A percentile compares a stretch with the other conserved stretches of the same genome.
These are phyloP conservation scores for Cricetomys ansorgei DNA, from an alignment of 2,113 vertebrate species.

Conservation along the genomic window DNA sequence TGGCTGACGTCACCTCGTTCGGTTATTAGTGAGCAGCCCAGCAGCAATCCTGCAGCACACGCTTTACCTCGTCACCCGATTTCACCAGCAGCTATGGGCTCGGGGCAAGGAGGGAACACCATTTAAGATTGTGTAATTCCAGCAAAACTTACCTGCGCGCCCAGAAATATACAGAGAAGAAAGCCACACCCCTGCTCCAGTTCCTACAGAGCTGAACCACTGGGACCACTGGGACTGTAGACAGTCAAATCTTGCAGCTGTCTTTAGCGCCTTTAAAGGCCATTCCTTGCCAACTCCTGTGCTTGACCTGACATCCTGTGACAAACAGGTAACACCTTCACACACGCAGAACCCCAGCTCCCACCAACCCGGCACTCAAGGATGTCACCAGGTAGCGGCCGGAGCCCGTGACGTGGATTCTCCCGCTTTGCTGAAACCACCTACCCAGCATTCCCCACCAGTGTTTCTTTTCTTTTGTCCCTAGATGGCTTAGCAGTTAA, in stretches of 20 bases:
- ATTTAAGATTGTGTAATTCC: background rate
- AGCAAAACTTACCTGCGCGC: background rate
- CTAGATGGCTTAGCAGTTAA: background rate
- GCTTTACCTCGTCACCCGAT: background rate
- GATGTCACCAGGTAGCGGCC: background rate
- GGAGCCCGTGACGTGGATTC: background rate
- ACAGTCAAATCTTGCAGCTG: background rate
- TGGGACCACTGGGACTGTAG: too few relatives aligned
- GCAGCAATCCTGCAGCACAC: background rate
- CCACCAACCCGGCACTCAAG: background rate
- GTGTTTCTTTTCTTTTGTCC: background rate
- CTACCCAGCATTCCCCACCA: background rate
- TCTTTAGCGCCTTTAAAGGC: too few relatives aligned
- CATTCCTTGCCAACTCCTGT: background rate
- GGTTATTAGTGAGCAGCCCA: background rate
- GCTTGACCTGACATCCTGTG: background rate
- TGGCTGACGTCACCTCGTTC: background rate
- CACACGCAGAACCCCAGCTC: background rate
- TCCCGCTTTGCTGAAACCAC: background rate
- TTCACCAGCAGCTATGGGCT: background rate
- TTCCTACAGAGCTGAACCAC: background rate
- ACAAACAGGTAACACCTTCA: background rate
- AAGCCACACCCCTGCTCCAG: background rate
- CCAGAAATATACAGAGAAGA: background rate
- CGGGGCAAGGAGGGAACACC: background rate